Evolutionary conservation across 1,140 invertebrate genomes (phyloP).

Genomic region (Cydia amplana): DNA sequence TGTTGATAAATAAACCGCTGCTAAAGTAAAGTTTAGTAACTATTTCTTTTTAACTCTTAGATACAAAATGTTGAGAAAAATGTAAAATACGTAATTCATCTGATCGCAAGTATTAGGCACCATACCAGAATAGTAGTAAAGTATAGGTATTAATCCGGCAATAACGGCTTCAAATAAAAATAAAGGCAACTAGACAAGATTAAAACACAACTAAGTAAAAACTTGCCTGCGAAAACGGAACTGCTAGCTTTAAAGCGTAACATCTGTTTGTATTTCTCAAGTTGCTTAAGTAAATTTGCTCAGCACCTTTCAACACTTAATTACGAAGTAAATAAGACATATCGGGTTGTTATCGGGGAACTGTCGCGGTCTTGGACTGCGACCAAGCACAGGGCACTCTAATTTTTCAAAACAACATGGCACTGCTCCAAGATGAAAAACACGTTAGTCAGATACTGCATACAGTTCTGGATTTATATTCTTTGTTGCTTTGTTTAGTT

Average conservation of each 20-base stretch:
- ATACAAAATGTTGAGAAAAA: neutral
- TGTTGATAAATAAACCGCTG: neutral
- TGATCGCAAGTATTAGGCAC: too few species aligned
- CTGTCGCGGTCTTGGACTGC: conserved; percentile 53
- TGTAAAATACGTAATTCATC: too few species aligned
- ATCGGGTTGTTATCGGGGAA: conserved; percentile 44
- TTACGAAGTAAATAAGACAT: conserved; percentile 24
- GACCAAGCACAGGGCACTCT: conserved; percentile 51
- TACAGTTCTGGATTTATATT: conserved; percentile 43
- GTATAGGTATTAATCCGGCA: too few species aligned
- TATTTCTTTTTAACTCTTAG: neutral
- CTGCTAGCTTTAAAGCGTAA: neutral
- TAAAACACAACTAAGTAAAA: neutral
- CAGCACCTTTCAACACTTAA: conserved; percentile 15
- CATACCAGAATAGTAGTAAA: too few species aligned
- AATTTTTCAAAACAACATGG: conserved; percentile 67
- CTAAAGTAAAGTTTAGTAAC: neutral
- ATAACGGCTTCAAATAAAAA: too few species aligned
- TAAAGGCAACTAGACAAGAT: too few species aligned
- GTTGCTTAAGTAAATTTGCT: neutral
- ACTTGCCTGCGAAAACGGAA: neutral
- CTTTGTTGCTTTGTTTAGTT: conserved; percentile 29
- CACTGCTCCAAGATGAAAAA: conserved; percentile 56
- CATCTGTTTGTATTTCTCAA: conserved; percentile 15
- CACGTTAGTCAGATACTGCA: conserved; percentile 48